phyloP scores from a whole-genome alignment of 2,888 invertebrate species.

The Synergus gifuensis region DNA sequence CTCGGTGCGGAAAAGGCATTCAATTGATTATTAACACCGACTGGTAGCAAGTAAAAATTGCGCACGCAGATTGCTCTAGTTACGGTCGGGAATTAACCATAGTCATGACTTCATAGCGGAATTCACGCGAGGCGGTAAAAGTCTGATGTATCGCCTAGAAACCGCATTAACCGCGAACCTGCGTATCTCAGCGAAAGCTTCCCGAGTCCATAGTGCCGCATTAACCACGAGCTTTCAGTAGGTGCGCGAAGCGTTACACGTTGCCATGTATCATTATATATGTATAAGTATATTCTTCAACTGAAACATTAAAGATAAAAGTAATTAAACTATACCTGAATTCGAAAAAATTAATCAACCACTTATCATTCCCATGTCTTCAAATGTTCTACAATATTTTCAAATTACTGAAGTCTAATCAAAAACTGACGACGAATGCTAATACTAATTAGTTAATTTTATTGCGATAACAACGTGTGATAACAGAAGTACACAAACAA shows the following conservation, averaged over 20 bases:
- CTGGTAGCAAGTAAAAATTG: background rate
- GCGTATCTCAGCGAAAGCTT: constrained; percentile 55
- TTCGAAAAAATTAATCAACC: no score
- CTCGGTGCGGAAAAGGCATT: no score
- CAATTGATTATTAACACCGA: no score
- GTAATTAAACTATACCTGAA: no score
- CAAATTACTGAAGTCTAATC: background rate
- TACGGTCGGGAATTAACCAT: constrained; percentile 58
- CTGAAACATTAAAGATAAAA: no score
- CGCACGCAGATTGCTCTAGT: constrained; percentile 37
- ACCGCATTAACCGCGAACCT: constrained; percentile 54
- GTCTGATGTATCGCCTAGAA: constrained; percentile 57
- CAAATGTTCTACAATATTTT: background rate
- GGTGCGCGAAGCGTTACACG: constrained; percentile 2
- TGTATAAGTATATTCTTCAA: no score
- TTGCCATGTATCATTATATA: no score
- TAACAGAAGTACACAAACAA: background rate
- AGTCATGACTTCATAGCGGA: constrained; percentile 55
- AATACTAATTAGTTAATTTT: background rate
- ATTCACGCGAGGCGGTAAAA: constrained; percentile 62
- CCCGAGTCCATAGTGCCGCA: constrained; percentile 58
- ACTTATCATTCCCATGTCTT: no score
- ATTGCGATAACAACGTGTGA: background rate
- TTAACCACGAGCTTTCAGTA: constrained; percentile 60
- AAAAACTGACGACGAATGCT: background rate